Evolutionary conservation across 2,113 vertebrate species (phyloP), one percentile per base, ranked within the genome.

Genomic region (Apistogramma diplotaenia): DNA sequence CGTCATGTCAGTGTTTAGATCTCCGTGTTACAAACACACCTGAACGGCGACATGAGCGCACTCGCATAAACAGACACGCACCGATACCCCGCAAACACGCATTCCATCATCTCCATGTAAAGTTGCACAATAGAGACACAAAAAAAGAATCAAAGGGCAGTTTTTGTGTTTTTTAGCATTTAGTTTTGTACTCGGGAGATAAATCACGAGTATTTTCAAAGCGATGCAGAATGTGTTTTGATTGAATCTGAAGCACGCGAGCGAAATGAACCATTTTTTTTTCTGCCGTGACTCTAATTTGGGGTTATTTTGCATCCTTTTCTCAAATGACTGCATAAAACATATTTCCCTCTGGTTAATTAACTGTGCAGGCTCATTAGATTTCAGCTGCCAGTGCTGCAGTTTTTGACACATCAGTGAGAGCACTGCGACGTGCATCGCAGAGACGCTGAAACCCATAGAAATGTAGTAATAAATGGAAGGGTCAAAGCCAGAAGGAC

Each of bases 401-500:
- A 54, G 49, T 31, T 76, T 85, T 43, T 35, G 72, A 83, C 65
- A 51, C 51, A 46, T 83, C 78, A 88, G 82, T 85, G 78, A 54
- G 4, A n/a, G 71, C 78, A 3, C 65, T n/a, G 82, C 88, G 59
- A 15, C 1, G 0, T 60, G 15, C 29, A 0, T 5, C 10, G 4
- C 65, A 8, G 61, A 78, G 61, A 18, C 56, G 83, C 83, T 8
- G 43, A 29, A 11, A 76, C 9, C 77, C 53, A 25, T 13, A 16
- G 65, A 51, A 51, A 49, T 19, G 29, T 29, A 70, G 19, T n/a
- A 79, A 83, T 77, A 55, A 65, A 81, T 77, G 54, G 43, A 43
- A 74, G 76, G 78, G 78, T 82, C 88, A 72, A 55, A 78, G 82
- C 37, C 58, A 82, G 70, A 81, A 84, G 76, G 82, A 85, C 74